Percentiles rank a stretch among this genome's conserved stretches.
Evolutionary conservation across 2,113 vertebrate species (phyloP).

Genomic region (Anser cygnoides): DNA sequence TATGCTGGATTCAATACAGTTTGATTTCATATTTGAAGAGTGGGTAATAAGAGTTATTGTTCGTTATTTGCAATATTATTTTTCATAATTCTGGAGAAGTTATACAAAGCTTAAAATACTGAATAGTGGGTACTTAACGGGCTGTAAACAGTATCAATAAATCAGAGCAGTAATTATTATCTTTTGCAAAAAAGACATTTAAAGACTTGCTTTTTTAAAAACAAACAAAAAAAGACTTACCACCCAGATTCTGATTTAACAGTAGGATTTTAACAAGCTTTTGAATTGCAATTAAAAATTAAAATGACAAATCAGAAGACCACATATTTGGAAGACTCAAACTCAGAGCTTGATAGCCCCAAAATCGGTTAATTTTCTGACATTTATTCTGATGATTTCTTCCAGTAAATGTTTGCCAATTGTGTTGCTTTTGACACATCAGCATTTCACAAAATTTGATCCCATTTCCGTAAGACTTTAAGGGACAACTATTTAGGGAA

Average conservation of each 20-base stretch:
- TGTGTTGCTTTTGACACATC: not conserved
- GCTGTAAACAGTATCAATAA: not conserved
- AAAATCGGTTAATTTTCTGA: fast-evolving
- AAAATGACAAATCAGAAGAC: not conserved
- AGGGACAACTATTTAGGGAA: not conserved
- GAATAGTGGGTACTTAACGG: not conserved
- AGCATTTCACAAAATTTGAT: not conserved
- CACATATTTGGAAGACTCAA: not conserved
- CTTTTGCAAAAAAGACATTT: not conserved
- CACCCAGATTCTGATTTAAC: not conserved
- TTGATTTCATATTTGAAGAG: not conserved
- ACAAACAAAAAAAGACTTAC: not conserved
- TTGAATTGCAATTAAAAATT: not conserved
- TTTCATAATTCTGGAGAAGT: not conserved
- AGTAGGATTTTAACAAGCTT: not conserved
- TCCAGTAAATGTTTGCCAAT: not conserved
- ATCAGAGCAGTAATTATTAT: not conserved
- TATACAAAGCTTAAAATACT: not conserved
- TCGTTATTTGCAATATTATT: not conserved
- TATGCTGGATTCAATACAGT: not conserved
- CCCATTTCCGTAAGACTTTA: not conserved
- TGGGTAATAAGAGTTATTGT: not conserved
- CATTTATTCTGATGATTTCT: not conserved
- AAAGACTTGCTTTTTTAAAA: not conserved
- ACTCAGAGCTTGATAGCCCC: not conserved